phyloP scores from a whole-genome alignment of 2,797 vertebrate genomes.

The Sebastolobus altivelis region DNA sequence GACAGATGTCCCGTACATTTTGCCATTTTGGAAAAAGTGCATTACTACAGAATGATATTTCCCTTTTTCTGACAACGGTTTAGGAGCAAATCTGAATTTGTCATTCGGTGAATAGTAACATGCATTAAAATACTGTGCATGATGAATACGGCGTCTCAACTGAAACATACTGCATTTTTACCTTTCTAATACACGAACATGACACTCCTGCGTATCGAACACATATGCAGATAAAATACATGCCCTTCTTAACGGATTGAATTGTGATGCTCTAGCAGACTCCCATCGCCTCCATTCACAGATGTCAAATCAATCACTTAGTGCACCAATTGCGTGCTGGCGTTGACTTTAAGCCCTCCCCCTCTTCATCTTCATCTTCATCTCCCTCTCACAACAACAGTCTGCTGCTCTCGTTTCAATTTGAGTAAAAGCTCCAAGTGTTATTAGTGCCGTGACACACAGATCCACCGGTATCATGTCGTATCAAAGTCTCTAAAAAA shows the following conservation, averaged over 20 bases:
- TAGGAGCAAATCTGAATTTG: conserved; percentile 2
- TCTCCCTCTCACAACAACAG: conserved; percentile 17
- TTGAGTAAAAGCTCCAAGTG: conserved; percentile 28
- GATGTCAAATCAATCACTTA: conserved; percentile 30
- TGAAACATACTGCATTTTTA: not conserved
- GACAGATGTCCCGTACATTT: conserved; percentile 15
- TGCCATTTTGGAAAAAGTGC: not conserved
- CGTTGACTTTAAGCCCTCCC: conserved; percentile 19
- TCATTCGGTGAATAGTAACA: not conserved
- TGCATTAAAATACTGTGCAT: not conserved
- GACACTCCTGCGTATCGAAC: not conserved
- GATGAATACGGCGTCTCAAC: not conserved
- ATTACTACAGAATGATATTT: conserved; percentile 36
- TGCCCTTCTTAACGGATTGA: not conserved
- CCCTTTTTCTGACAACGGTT: conserved; percentile 38
- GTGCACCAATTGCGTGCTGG: conserved; percentile 6
- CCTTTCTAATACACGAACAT: not conserved
- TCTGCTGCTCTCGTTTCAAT: conserved; percentile 33
- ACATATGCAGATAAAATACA: not conserved
- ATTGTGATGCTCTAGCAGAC: not conserved
- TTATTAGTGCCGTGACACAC: not conserved
- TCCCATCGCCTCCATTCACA: not conserved
- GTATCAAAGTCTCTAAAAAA: not conserved
- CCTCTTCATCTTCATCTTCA: conserved; percentile 32
- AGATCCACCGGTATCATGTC: not conserved